Percentiles rank a stretch among this genome's conserved stretches.
phyloP scores from a whole-genome alignment of 2,113 vertebrate genomes.

The Marmota flaviventris region DNA sequence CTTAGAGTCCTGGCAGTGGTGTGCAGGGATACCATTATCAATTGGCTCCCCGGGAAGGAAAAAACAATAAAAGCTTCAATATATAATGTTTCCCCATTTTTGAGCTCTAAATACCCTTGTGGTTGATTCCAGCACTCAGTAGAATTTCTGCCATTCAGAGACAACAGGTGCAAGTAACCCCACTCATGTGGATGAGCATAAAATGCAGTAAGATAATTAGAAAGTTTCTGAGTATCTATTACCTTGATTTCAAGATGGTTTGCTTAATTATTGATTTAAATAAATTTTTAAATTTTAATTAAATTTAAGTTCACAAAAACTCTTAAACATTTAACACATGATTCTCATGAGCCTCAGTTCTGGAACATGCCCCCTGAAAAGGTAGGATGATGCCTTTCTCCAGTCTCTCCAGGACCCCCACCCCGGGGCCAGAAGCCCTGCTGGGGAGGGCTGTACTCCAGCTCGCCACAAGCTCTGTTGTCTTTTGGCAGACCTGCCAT shows the following conservation, averaged over 20 bases:
- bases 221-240: neutral
- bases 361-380: neutral
- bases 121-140: neutral
- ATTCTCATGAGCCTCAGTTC: neutral
- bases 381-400: neutral
- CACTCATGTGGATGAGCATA: neutral
- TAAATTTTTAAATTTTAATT: constrained; percentile 48
- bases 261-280: neutral
- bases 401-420: neutral
- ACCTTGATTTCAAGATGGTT: constrained; percentile 32
- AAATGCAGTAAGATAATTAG: neutral
- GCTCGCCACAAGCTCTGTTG: neutral
- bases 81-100: neutral
- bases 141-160: neutral
- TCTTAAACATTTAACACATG: neutral
- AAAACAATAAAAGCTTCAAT: neutral
- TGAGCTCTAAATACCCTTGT: neutral
- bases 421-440: neutral
- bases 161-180: neutral
- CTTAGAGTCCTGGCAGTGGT: neutral
- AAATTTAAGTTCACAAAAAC: neutral
- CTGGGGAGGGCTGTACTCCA: neutral
- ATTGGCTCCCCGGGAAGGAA: neutral
- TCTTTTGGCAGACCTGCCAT: neutral
- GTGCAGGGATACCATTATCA: neutral